A percentile compares a stretch with the other conserved stretches of the same genome.
These are phyloP conservation scores for Sogatella furcifera DNA, from an alignment of 1,140 invertebrate genomes.

Conservation along the genomic window DNA sequence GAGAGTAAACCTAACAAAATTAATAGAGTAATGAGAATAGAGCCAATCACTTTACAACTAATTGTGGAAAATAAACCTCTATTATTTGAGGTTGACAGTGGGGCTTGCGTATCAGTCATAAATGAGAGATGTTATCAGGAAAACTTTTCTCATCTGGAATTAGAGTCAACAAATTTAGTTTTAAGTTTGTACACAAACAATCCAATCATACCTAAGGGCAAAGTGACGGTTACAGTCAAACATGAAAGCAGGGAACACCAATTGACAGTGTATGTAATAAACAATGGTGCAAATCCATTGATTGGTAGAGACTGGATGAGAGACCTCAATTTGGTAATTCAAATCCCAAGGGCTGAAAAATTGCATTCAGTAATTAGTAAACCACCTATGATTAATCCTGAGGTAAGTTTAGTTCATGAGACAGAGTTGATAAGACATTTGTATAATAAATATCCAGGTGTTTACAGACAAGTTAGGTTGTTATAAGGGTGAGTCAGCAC, in stretches of 20 bases:
- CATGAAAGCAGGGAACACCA: not conserved
- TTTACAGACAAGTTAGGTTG: slow-evolving; percentile 4
- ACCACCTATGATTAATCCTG: too few species aligned
- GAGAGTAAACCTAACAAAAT: not conserved
- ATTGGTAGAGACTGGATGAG: slow-evolving; percentile 6
- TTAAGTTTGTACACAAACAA: slow-evolving; percentile 4
- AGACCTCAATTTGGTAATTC: not conserved
- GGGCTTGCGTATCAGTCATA: not conserved
- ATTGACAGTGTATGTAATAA: slow-evolving; percentile 1
- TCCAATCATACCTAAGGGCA: not conserved
- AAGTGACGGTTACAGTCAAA: not conserved
- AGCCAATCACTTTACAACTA: not conserved
- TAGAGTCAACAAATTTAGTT: not conserved
- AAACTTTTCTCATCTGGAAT: too few species aligned
- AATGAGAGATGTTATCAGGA: slow-evolving; percentile 3
- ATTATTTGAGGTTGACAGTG: not conserved
- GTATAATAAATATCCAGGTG: slow-evolving; percentile 4
- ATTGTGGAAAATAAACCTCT: not conserved
- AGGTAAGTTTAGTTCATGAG: too few species aligned
- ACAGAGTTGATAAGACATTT: not conserved
- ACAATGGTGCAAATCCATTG: slow-evolving; percentile 1
- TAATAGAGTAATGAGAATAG: not conserved
- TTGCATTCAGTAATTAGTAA: too few species aligned
- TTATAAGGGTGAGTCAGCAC: not conserved
- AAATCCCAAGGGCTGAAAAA: not conserved